These are phyloP conservation scores for Atta cephalotes DNA, from an alignment of 1,140 invertebrate species.

Conservation along the genomic window DNA sequence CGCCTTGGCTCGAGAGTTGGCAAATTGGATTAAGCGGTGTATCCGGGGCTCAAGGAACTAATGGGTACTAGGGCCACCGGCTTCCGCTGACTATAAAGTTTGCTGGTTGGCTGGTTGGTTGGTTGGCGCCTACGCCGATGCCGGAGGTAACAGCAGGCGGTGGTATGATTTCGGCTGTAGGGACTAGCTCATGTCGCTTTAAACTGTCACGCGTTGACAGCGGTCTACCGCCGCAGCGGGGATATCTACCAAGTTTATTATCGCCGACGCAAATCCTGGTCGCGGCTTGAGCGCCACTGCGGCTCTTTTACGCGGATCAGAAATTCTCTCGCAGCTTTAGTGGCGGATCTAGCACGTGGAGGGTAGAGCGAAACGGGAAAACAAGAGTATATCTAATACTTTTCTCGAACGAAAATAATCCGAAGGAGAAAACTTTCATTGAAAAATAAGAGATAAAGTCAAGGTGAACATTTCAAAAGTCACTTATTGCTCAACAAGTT, in stretches of 20 bases:
- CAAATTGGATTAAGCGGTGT: constrained; percentile 64
- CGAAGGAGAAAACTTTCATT: constrained; percentile 5
- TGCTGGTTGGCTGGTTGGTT: constrained; percentile 44
- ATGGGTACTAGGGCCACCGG: constrained; percentile 62
- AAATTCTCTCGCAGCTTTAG: constrained; percentile 52
- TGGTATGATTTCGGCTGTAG: constrained; percentile 57
- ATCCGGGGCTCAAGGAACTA: constrained; percentile 63
- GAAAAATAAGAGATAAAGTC: constrained; percentile 21
- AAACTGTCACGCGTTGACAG: constrained; percentile 62
- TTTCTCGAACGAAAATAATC: constrained; percentile 30
- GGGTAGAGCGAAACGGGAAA: background rate
- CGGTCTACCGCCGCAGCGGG: constrained; percentile 48
- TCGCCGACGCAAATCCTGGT: constrained; percentile 57
- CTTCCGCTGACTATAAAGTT: constrained; percentile 64
- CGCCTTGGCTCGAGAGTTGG: constrained; percentile 60
- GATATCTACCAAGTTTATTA: constrained; percentile 60
- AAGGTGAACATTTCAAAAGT: constrained; percentile 10
- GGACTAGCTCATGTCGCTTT: constrained; percentile 61
- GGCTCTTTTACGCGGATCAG: constrained; percentile 62
- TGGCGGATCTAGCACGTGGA: constrained; percentile 1
- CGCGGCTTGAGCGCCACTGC: constrained; percentile 35
- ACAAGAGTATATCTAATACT: constrained; percentile 24
- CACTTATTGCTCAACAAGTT: constrained; percentile 41
- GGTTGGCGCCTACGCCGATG: constrained; percentile 55
- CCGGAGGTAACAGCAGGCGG: constrained; percentile 59